These are phyloP conservation scores for Drosophila bipectinata DNA, from an alignment of 1,140 invertebrate species.

Conservation along the genomic window DNA sequence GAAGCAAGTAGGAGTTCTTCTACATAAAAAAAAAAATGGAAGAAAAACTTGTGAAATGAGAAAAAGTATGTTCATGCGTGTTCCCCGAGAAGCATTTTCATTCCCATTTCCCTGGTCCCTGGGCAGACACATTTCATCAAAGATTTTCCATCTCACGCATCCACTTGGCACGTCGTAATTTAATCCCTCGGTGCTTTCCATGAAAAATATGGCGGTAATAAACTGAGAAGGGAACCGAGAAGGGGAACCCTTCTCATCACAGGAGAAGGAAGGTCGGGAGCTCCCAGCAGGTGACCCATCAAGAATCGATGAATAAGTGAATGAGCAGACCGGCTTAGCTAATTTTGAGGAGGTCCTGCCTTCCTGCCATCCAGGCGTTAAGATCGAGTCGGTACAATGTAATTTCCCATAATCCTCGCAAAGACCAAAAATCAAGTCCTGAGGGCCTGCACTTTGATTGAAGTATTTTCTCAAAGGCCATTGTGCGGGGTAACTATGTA, in stretches of 20 bases:
- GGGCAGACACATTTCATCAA: constrained; percentile 62
- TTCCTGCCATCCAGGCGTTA: constrained; percentile 28
- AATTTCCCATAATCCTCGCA: constrained; percentile 20
- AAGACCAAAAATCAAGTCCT: constrained; percentile 22
- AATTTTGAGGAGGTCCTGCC: constrained; percentile 26
- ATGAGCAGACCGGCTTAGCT: constrained; percentile 22
- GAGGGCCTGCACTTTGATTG: constrained; percentile 17
- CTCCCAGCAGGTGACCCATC: constrained; percentile 36
- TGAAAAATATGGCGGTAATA: constrained; percentile 28
- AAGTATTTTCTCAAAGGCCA: constrained; percentile 16
- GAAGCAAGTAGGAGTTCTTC: neutral
- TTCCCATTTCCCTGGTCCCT: constrained; percentile 21
- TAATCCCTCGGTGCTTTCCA: constrained; percentile 57
- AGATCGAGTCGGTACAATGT: constrained; percentile 22
- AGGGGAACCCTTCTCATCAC: constrained; percentile 11
- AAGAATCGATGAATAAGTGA: constrained; percentile 2
- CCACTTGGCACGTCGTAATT: constrained; percentile 52
- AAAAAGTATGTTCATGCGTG: constrained; percentile 67
- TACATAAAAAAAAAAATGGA: neutral
- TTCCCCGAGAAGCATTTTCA: constrained; percentile 36
- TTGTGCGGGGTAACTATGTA: neutral
- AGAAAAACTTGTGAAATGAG: neutral
- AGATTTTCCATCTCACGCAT: constrained; percentile 53
- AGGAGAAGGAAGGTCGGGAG: neutral
- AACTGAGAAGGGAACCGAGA: neutral